Conservation (phyloP, 2,888 invertebrate species). For the Eristalinus sepulchralis region DNA sequence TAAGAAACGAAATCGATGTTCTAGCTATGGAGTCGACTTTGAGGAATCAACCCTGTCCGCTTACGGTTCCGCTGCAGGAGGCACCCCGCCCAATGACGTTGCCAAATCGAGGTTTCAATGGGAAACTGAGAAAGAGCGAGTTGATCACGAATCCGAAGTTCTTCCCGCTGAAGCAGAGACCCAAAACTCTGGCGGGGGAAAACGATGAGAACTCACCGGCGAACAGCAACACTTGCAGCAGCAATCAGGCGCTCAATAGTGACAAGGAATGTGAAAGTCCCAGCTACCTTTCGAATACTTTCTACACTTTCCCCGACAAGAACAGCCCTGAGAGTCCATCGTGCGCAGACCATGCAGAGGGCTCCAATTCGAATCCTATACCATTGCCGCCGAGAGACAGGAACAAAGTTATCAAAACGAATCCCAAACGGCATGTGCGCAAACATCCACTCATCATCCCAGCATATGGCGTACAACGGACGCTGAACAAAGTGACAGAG, state of each 20-base stretch:
- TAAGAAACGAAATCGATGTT: conserved; percentile 71
- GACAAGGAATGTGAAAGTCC: conserved; percentile 79
- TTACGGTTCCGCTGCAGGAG: conserved; percentile 74
- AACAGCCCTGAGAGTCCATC: conserved; percentile 9
- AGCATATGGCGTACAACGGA: conserved; percentile 84
- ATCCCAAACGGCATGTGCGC: conserved; percentile 87
- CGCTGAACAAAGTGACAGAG: conserved; percentile 83
- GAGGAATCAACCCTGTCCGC: conserved; percentile 65
- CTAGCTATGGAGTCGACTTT: conserved; percentile 52
- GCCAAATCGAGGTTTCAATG: conserved; percentile 78
- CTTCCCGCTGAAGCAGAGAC: conserved; percentile 50
- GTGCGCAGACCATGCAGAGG: conserved; percentile 28
- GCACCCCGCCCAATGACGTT: conserved; percentile 79
- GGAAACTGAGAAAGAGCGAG: conserved; percentile 76
- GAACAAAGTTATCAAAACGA: conserved; percentile 82
- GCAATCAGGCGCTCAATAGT: conserved; percentile 41
- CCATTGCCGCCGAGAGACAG: conserved; percentile 90
- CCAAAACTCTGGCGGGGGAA: conserved; percentile 49
- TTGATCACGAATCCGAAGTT: conserved; percentile 66
- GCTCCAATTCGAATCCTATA: conserved; percentile 83
- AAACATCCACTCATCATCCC: conserved; percentile 92
- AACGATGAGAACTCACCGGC: conserved; percentile 72
- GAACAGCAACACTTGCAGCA: conserved; percentile 43
- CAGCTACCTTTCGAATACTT: conserved; percentile 78
- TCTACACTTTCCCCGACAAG: conserved; percentile 78